Evolutionary conservation across 2,888 invertebrate genomes (phyloP).

Genomic region (Morpho achilles): DNA sequence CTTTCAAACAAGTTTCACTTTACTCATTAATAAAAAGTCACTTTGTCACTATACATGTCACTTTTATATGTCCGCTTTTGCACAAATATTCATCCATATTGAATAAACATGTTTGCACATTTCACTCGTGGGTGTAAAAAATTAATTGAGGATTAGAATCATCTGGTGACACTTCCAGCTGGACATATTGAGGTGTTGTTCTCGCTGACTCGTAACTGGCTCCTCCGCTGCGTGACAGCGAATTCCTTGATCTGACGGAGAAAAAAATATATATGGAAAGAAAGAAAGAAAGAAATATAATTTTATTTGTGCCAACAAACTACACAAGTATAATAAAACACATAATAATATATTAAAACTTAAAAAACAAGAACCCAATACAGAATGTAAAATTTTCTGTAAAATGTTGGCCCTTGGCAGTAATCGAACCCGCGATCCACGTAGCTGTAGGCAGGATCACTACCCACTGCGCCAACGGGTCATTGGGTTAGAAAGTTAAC

Average conservation of each 20-base stretch:
- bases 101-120: conserved; percentile 13
- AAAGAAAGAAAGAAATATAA: no score
- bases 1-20: background rate
- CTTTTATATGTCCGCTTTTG: conserved; percentile 1
- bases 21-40: background rate
- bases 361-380: no score
- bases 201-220: conserved; percentile 68
- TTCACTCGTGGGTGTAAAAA: conserved; percentile 87
- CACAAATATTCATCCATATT: background rate
- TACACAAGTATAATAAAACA: no score
- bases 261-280: no score
- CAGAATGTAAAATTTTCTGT: no score
- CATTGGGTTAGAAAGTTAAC: no score
- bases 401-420: no score
- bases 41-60: conserved; percentile 5
- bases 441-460: no score
- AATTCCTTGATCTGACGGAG: conserved; percentile 71
- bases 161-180: conserved; percentile 68
- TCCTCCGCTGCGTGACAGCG: conserved; percentile 62
- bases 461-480: no score
- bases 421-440: no score
- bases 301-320: no score
- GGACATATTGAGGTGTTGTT: conserved; percentile 69
- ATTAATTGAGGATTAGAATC: conserved; percentile 89
- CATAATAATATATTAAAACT: no score